Percentiles rank a stretch among this genome's conserved stretches.
Conservation (phyloP, 64 coral and sea anemone genomes). For the Dendrophyllia cribrosa region DNA sequence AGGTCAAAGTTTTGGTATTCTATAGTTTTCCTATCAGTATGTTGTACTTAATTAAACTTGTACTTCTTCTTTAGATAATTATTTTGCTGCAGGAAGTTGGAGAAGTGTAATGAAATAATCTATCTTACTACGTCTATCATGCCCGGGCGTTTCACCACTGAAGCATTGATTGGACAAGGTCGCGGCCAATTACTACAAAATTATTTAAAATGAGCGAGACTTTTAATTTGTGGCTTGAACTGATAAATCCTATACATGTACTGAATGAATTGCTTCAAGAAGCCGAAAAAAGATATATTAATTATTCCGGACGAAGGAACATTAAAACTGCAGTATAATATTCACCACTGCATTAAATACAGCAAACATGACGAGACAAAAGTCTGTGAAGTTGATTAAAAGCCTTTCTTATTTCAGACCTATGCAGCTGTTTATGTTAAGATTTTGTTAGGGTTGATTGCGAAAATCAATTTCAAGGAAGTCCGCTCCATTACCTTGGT, state of each 20-base stretch:
- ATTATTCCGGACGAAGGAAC: neutral
- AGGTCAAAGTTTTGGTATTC: no score
- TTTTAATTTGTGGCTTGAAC: constrained; percentile 43
- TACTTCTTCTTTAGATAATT: neutral
- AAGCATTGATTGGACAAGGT: neutral
- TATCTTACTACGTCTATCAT: constrained; percentile 10
- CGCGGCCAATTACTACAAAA: neutral
- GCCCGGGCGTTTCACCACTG: neutral
- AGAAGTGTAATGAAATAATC: constrained; percentile 8
- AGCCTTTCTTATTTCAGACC: no score
- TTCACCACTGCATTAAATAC: neutral
- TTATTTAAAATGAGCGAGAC: neutral
- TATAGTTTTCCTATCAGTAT: no score
- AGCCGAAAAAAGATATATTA: neutral
- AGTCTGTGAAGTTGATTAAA: neutral
- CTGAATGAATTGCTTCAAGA: neutral
- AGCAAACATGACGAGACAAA: neutral
- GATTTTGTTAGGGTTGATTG: neutral
- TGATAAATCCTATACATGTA: neutral
- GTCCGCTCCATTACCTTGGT: no score
- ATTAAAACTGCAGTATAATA: neutral
- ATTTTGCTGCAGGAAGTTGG: neutral
- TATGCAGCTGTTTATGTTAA: neutral
- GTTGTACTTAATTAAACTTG: neutral
- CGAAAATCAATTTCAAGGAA: no score